These are phyloP conservation scores for Diplazon laetatorius DNA, from an alignment of 2,888 invertebrate species.

Conservation along the genomic window DNA sequence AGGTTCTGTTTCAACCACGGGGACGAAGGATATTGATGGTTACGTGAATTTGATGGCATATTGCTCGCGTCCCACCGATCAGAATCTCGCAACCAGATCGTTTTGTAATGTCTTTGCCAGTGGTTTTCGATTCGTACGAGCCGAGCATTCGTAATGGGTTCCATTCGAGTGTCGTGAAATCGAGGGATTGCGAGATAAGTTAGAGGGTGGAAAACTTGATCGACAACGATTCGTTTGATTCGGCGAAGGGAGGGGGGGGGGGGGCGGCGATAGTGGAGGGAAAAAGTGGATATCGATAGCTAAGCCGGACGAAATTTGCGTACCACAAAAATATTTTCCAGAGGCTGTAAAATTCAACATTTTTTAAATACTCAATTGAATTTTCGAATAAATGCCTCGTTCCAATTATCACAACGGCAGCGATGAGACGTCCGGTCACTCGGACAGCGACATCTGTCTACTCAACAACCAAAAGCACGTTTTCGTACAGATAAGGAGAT, in stretches of 20 bases:
- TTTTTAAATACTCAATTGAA: not conserved
- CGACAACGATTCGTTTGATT: conserved; percentile 31
- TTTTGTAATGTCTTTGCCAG: conserved; percentile 81
- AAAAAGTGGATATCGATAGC: no score
- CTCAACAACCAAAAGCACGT: conserved; percentile 58
- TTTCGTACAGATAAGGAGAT: conserved; percentile 57
- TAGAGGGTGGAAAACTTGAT: conserved; percentile 36
- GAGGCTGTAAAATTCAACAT: conserved; percentile 22
- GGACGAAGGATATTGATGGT: conserved; percentile 81
- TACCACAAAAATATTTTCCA: no score
- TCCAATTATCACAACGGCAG: conserved; percentile 59
- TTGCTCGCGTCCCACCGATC: conserved; percentile 78
- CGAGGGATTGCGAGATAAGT: conserved; percentile 18
- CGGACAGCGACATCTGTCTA: conserved; percentile 48
- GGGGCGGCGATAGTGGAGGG: no score
- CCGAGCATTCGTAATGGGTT: conserved; percentile 71
- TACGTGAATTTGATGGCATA: conserved; percentile 82
- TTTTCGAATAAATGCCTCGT: conserved; percentile 52
- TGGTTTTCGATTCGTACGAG: conserved; percentile 77
- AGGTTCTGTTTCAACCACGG: conserved; percentile 58
- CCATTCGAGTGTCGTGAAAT: conserved; percentile 15
- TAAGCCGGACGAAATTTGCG: no score
- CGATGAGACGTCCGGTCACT: conserved; percentile 47
- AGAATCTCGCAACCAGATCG: conserved; percentile 75
- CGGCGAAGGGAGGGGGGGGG: no score